Evolutionary conservation across 64 coral and sea anemone species (phyloP), one percentile per base, ranked within the genome.

Genomic region (Stichodactyla mertensii): DNA sequence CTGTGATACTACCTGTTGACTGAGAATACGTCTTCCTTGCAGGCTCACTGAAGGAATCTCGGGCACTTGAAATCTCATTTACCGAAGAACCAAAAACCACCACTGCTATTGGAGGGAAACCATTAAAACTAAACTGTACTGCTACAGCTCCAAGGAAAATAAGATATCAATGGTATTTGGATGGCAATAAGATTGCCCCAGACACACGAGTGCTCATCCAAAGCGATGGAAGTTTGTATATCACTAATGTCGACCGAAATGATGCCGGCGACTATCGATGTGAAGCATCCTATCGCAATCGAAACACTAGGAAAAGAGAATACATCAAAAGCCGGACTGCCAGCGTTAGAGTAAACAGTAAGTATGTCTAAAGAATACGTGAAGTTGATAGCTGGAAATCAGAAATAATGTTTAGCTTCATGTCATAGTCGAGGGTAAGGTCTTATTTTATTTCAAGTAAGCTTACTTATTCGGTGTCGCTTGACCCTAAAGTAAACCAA

Each of bases 11-110:
- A 45, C 78, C 78, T 81, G 78, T 55, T 81, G 78, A 81, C 53
- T 81, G 78, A 16, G 19, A 24, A 12, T 28, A 7, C 6, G 4
- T 81, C 36, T 54, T 84, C 45, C 79, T 87, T 84, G 88, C 80
- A 83, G 80, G 79, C 82, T 87, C 85, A n/a, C 85, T 92, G n/a
- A 82, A 67, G 74, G 61, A 82, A 80, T 92, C 90, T 51, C 84
- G 71, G 18, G 83, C 77, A 16, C 12, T 45, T 45, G 36, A 61
- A 69, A 24, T 92, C 0, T 54, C 12, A 67, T 92, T 86, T 64
- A 55, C 54, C 18, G 55, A 67, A 55, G 69, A 92, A 10, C 90
- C 90, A 20, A 4, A 52, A 7, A 4, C 20, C 31, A 78, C 62
- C 18, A 87, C 51, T 15, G 90, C 86, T 6, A 52, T 87, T 20